phyloP scores from a whole-genome alignment of 2,888 invertebrate species.

The Orchestes rusci region DNA sequence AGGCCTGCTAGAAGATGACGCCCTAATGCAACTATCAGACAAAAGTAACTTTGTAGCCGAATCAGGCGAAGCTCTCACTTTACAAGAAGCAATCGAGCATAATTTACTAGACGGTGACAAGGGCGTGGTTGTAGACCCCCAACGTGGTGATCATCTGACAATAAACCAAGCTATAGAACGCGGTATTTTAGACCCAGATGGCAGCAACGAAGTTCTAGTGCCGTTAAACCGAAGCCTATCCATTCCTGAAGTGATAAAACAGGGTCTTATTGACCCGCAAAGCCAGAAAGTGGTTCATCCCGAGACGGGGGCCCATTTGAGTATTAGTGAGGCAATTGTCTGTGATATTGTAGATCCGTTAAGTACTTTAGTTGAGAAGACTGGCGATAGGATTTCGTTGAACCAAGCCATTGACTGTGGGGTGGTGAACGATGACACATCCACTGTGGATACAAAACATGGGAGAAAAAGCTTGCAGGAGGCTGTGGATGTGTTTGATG shows the following conservation, averaged over 20 bases:
- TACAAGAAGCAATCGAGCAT: conserved; percentile 67
- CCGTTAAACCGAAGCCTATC: conserved; percentile 76
- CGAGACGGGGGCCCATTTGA: conserved; percentile 72
- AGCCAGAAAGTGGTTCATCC: conserved; percentile 77
- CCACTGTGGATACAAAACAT: conserved; percentile 55
- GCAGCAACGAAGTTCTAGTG: conserved; percentile 67
- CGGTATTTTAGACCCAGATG: conserved; percentile 72
- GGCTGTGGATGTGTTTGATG: conserved; percentile 63
- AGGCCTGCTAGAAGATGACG: conserved; percentile 70
- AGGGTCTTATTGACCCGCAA: conserved; percentile 72
- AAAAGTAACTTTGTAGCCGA: conserved; percentile 50
- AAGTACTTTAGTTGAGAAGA: conserved; percentile 59
- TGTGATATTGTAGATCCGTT: conserved; percentile 83
- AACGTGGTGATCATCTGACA: conserved; percentile 69
- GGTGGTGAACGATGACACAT: conserved; percentile 63
- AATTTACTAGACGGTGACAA: conserved; percentile 64
- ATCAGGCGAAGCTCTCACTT: conserved; percentile 56
- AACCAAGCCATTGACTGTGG: conserved; percentile 68
- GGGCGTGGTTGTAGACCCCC: conserved; percentile 77
- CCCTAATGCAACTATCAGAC: conserved; percentile 61
- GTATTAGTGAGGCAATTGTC: conserved; percentile 75
- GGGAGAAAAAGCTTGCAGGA: conserved; percentile 60
- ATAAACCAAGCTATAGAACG: conserved; percentile 78
- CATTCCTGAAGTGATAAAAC: conserved; percentile 74
- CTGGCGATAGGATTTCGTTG: conserved; percentile 61